Evolutionary conservation across 1,140 invertebrate species (phyloP), one percentile per base, ranked within the genome.

Genomic region (Campodea augens): DNA sequence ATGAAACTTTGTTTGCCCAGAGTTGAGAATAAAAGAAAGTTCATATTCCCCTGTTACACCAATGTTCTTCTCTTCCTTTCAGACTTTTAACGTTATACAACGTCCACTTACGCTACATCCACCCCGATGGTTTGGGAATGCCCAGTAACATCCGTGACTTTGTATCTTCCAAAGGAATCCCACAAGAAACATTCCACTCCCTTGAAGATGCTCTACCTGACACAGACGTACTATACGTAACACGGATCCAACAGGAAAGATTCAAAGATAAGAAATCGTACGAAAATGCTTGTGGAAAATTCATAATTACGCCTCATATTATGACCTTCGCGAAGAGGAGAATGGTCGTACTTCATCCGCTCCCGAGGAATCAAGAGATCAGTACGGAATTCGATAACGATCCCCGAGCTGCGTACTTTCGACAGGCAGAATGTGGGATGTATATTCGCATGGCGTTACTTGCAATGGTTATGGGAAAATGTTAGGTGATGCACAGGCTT

Each of bases 221-320:
- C 43, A 95, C 91, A 4, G 95, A 99, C 68, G 91, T 99, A 13
- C 60, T 98, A 2, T 98, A 98, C 54, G 91, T 98, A 81, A 99
- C 95, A 0, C 71, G 95, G 49, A 96, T 99, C 53, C 95, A 99
- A 61, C 74, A 78, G 23, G 95, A 99, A 66, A 69, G 95, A 51
- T 98, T 99, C 64, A 55, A 66, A 0, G 76, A 72, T 25, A 64
- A 78, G 53, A 76, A 83, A 45, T 38, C 38, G 38, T 48, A 45
- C 46, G 41, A 49, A 43, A 54, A 89, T 80, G 78, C 73, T 37
- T 84, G 82, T 59, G 88, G 91, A 4, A 68, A 80, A 38, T 86
- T 85, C 55, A 71, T 93, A 19, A 73, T 99, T 0, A 98, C 90
- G 7, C 91, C 93, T 12, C 77, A 95, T 55, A 54, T 98, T 37